These are phyloP conservation scores for Protonibea diacanthus DNA, from an alignment of 2,797 vertebrate genomes.

Conservation along the genomic window DNA sequence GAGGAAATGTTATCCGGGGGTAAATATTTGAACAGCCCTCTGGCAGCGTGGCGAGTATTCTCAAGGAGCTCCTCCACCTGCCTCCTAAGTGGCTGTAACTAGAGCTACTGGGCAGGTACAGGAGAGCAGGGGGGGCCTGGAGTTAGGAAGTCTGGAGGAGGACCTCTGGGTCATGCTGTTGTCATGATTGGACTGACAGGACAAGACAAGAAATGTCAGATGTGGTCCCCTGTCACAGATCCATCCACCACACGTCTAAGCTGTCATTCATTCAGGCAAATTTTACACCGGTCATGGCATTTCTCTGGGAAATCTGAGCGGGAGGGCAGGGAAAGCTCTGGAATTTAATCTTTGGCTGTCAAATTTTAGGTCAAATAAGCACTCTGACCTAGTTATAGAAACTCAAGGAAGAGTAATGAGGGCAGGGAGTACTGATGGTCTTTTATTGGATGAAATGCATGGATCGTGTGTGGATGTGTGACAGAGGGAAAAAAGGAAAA, in stretches of 20 bases:
- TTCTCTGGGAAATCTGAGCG: neutral
- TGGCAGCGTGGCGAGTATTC: slow-evolving; percentile 69
- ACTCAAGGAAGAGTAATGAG: neutral
- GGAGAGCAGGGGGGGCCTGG: slow-evolving; percentile 5
- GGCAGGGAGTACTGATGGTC: neutral
- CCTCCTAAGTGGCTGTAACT: slow-evolving; percentile 55
- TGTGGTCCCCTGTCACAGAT: slow-evolving; percentile 1
- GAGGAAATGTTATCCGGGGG: slow-evolving; percentile 78
- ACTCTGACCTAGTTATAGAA: slow-evolving; percentile 17
- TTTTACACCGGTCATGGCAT: neutral
- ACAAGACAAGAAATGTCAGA: slow-evolving; percentile 10
- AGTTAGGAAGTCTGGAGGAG: neutral
- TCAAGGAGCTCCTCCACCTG: slow-evolving; percentile 70
- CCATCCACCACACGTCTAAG: neutral
- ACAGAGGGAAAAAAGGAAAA: neutral
- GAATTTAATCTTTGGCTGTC: slow-evolving; percentile 13
- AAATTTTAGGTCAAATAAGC: slow-evolving; percentile 12
- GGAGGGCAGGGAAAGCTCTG: neutral
- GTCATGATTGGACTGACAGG: slow-evolving; percentile 4
- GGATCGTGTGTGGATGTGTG: slow-evolving; percentile 2
- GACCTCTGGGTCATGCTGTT: slow-evolving; percentile 10
- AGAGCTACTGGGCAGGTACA: slow-evolving; percentile 45
- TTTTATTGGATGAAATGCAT: slow-evolving; percentile 29
- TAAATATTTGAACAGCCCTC: slow-evolving; percentile 86
- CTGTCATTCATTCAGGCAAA: neutral